Evolutionary conservation across 1,140 invertebrate species (phyloP).

Genomic region (Pachypeltis micranthus): DNA sequence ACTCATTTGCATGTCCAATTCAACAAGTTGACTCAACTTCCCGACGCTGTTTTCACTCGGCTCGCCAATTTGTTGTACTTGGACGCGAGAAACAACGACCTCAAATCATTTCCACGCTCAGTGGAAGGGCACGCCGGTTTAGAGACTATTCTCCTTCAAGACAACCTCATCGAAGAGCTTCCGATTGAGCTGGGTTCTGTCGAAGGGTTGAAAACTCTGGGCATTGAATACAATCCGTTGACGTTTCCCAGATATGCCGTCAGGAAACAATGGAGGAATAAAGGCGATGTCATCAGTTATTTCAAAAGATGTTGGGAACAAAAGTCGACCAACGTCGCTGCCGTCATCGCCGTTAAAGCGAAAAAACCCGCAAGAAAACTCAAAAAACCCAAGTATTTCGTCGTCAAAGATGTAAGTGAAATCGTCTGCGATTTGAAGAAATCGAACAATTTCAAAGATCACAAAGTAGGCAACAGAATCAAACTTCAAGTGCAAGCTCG

Average conservation of each 20-base stretch:
- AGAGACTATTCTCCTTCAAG: not conserved
- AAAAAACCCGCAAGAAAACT: not conserved
- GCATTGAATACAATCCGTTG: not conserved
- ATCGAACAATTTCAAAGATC: not conserved
- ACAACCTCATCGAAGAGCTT: not conserved
- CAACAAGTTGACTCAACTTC: not conserved
- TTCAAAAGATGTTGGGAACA: not conserved
- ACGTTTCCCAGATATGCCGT: not conserved
- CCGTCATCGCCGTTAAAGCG: not conserved
- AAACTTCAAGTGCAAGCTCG: not conserved
- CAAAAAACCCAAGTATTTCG: not conserved
- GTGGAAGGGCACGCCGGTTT: not conserved
- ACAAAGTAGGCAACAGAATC: not conserved
- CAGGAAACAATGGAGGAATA: not conserved
- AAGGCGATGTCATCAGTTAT: not conserved
- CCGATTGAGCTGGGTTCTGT: not conserved
- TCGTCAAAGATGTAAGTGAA: not conserved
- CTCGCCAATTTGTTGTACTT: not conserved
- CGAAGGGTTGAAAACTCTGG: not conserved
- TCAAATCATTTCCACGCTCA: not conserved
- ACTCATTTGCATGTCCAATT: not conserved
- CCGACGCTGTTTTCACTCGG: not conserved
- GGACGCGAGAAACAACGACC: not conserved
- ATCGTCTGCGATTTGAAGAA: not conserved
- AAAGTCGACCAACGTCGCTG: not conserved